A percentile compares a stretch with the other conserved stretches of the same genome.
Conservation (phyloP, 1,140 invertebrate species). For the Drosophila athabasca region DNA sequence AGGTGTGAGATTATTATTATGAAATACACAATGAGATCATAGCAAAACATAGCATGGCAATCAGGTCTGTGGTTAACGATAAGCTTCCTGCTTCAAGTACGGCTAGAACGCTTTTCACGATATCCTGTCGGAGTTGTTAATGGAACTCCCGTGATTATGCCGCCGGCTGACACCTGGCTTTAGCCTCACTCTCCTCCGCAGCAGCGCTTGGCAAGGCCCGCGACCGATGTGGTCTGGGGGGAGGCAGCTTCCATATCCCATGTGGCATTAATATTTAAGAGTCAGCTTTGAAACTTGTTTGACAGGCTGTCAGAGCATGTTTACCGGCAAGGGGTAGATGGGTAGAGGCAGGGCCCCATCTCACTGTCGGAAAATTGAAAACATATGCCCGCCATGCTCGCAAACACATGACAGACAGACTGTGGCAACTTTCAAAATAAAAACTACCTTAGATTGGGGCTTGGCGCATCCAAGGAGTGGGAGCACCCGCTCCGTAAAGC, state of each 20-base stretch:
- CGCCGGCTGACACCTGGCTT: no score
- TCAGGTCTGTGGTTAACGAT: no score
- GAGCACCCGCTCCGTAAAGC: conserved; percentile 4
- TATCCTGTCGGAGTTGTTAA: no score
- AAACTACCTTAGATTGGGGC: conserved; percentile 13
- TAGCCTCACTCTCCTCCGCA: no score
- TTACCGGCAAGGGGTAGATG: conserved; percentile 57
- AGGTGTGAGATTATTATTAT: conserved; percentile 18
- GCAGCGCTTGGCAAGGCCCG: no score
- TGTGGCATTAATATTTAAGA: conserved; percentile 77
- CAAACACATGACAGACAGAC: conserved; percentile 50
- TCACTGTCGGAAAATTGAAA: conserved; percentile 69
- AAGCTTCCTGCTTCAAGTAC: no score
- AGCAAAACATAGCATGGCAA: no score
- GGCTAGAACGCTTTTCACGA: no score
- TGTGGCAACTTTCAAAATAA: conserved; percentile 45
- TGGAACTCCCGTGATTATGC: no score
- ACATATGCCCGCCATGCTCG: conserved; percentile 43
- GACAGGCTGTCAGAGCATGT: conserved; percentile 74
- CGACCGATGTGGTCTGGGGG: no score
- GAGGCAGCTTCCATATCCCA: conserved; percentile 25
- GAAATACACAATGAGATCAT: conserved; percentile 37
- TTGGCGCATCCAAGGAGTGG: neutral
- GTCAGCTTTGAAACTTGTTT: conserved; percentile 76
- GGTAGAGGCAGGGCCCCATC: conserved; percentile 27